phyloP scores from a whole-genome alignment of 2,113 vertebrate genomes.

The Lophotis ruficrista region DNA sequence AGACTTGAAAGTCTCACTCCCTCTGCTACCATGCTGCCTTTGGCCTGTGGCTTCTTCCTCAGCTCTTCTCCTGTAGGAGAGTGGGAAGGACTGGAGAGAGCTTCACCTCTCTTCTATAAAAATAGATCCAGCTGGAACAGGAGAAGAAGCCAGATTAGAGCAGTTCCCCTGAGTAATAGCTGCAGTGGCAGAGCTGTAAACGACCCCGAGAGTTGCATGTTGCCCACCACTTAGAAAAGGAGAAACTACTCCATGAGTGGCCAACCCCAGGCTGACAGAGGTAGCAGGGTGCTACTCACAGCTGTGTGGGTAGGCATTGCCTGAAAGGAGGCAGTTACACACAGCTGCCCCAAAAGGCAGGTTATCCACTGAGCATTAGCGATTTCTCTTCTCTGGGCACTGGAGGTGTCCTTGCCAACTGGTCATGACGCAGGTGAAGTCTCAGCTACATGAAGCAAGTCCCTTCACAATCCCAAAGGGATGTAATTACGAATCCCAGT shows the following conservation, averaged over 20 bases:
- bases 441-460: not conserved
- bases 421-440: rapidly evolving
- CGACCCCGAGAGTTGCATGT: rapidly evolving
- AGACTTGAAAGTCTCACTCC: not conserved
- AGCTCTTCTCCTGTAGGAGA: not conserved
- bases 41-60: not conserved
- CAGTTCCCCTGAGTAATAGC: not conserved
- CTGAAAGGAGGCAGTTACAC: not conserved
- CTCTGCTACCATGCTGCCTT: not conserved
- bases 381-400: not conserved
- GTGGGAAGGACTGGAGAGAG: not conserved
- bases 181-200: not conserved
- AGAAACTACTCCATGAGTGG: not conserved
- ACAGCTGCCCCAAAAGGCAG: not conserved
- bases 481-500: not conserved
- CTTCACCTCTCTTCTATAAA: not conserved
- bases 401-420: not conserved
- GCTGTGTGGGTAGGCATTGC: not conserved
- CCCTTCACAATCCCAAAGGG: not conserved
- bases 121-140: not conserved
- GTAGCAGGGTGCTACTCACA: not conserved
- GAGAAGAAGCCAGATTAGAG: not conserved
- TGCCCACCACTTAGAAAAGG: not conserved
- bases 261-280: not conserved
- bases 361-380: not conserved